Evolutionary conservation across 2,888 invertebrate genomes (phyloP).

Genomic region (Aleiodes testaceus): DNA sequence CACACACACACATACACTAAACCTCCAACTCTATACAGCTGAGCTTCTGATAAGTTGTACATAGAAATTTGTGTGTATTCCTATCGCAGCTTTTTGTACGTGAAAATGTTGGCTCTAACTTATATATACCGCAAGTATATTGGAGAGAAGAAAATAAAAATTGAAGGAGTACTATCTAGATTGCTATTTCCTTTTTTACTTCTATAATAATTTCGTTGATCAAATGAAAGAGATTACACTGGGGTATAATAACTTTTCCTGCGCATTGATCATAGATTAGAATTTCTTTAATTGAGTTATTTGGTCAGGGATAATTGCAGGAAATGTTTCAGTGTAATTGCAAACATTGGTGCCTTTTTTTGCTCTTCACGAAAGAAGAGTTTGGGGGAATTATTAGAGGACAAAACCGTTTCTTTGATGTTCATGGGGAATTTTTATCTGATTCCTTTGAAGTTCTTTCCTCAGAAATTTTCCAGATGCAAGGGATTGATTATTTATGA

Average conservation of each 20-base stretch:
- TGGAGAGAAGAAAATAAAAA: background rate
- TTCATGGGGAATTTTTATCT: too few species aligned
- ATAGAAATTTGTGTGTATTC: slow-evolving; percentile 14
- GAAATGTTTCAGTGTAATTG: too few species aligned
- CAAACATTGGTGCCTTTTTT: too few species aligned
- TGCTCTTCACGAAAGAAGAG: too few species aligned
- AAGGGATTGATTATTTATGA: too few species aligned
- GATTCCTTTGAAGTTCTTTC: too few species aligned
- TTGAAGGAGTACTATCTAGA: background rate
- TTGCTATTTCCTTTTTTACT: background rate
- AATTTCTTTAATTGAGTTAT: slow-evolving; percentile 3
- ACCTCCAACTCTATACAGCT: background rate
- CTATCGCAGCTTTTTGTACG: background rate
- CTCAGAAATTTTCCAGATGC: too few species aligned
- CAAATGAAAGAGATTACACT: background rate
- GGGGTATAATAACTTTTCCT: too few species aligned
- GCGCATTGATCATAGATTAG: background rate
- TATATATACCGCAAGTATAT: background rate
- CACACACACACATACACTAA: background rate
- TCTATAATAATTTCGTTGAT: background rate
- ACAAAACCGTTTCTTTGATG: too few species aligned
- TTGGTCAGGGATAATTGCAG: too few species aligned
- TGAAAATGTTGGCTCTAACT: slow-evolving; percentile 3
- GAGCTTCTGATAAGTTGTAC: slow-evolving; percentile 19
- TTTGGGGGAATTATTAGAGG: too few species aligned